Percentiles rank a stretch among this genome's conserved stretches.
Evolutionary conservation across 2,888 invertebrate species (phyloP).

Genomic region (Meghimatium bilineatum): DNA sequence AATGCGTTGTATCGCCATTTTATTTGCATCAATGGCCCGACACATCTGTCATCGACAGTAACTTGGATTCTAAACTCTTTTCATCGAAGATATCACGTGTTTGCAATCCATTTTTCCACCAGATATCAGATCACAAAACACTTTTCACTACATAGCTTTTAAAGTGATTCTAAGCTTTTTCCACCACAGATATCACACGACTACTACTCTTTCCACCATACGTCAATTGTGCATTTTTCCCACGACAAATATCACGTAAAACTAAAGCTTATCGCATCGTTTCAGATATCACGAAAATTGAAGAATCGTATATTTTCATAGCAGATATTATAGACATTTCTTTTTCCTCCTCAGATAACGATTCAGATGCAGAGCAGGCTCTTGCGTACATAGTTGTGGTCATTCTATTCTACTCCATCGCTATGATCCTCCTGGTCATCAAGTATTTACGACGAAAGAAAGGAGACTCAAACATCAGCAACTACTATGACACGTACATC

Average conservation of each 20-base stretch:
- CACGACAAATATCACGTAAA: not conserved
- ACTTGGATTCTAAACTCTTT: too few species aligned
- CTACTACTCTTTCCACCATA: too few species aligned
- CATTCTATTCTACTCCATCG: slow-evolving; percentile 18
- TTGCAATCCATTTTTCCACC: too few species aligned
- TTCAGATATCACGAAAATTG: not conserved
- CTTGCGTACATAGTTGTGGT: slow-evolving; percentile 8
- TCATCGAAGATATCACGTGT: too few species aligned
- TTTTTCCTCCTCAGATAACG: not conserved
- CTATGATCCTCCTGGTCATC: slow-evolving; percentile 30
- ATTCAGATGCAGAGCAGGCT: not conserved
- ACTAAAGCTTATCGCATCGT: not conserved
- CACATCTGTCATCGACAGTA: too few species aligned
- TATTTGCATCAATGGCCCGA: too few species aligned
- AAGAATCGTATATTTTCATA: not conserved
- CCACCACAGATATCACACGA: too few species aligned
- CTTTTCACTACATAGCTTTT: too few species aligned
- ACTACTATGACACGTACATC: not conserved
- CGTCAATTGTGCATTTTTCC: too few species aligned
- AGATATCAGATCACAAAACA: too few species aligned
- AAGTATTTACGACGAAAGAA: slow-evolving; percentile 14
- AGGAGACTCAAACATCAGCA: not conserved
- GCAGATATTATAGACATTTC: not conserved
- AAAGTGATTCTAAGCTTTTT: too few species aligned
- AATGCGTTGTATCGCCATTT: too few species aligned